Evolutionary conservation across 2,113 vertebrate genomes (phyloP), one percentile per base, ranked within the genome.

Genomic region (Cyanistes caeruleus): DNA sequence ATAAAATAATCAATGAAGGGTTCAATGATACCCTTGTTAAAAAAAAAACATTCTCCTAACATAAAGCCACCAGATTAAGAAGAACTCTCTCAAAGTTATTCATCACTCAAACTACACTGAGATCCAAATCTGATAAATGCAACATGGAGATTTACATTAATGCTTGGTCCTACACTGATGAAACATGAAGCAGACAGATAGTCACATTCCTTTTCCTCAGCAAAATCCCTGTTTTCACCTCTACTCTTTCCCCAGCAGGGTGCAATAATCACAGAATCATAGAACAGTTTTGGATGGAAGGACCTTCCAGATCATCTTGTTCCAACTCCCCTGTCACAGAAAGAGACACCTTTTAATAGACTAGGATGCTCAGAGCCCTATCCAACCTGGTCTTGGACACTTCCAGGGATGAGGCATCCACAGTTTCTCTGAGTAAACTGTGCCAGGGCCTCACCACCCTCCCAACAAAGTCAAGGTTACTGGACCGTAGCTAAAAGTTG

Each of bases 311-410:
- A 35, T 16, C 25, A 55, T 11, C 18, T 41, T 43, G 13, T 69
- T 69, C 25, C 35, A 90, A 10, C 12, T 3, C 10, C 9, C 5
- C 15, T 35, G 21, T 4, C 63, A 33, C 4, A 4, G 35, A 14
- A 25, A 62, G 12, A 25, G n/a, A 62, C 30, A 49, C 12, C 12
- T 48, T 30, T 20, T 3, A 1, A 63, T 14, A 4, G 0, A 1
- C 6, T 30, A 55, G 5, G 8, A 0, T 49, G 72, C 55, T 63
- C 72, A 23, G 10, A 43, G 25, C 55, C 4, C 22, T 30, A 33
- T 62, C 55, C 22, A 56, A 0, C 21, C 62, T 31, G 24, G 30
- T 11, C 48, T 49, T 31, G 30, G 1, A 9, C 49, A 56, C 25
- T 80, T 18, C 25, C 49, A 70, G 31, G 15, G 21, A 13, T 28